phyloP scores from a whole-genome alignment of 2,888 invertebrate species.

The Papilio elwesi region DNA sequence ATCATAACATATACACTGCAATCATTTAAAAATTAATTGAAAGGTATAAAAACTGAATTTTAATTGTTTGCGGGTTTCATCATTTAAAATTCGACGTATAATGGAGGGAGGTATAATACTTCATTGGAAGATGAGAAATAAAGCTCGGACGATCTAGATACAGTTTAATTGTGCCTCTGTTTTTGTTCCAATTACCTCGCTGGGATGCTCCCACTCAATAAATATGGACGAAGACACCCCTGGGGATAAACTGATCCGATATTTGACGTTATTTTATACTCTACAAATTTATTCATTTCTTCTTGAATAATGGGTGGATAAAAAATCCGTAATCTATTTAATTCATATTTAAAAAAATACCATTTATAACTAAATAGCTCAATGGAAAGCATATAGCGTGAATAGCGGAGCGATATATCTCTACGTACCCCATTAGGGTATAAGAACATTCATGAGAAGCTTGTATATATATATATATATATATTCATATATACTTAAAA shows the following conservation, averaged over 20 bases:
- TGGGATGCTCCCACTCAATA: slow-evolving; percentile 11
- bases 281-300: neutral
- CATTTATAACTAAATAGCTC: too few species aligned
- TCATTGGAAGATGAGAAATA: slow-evolving; percentile 29
- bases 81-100: slow-evolving; percentile 20
- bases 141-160: slow-evolving; percentile 25
- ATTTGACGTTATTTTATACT: neutral
- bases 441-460: too few species aligned
- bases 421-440: too few species aligned
- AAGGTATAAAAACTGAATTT: slow-evolving; percentile 16
- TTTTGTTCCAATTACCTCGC: slow-evolving; percentile 25
- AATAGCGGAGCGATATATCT: too few species aligned
- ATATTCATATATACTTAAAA: too few species aligned
- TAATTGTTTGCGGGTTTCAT: slow-evolving; percentile 12
- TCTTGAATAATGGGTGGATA: neutral
- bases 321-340: neutral
- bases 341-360: too few species aligned
- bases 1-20: neutral
- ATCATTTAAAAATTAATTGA: neutral
- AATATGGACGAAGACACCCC: slow-evolving; percentile 13
- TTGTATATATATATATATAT: too few species aligned
- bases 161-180: slow-evolving; percentile 29
- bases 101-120: slow-evolving; percentile 17
- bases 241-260: neutral
- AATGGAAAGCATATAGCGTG: too few species aligned